These are phyloP conservation scores for Pocillopora grandis DNA, from an alignment of 92 coral and sea anemone species.

Conservation along the genomic window DNA sequence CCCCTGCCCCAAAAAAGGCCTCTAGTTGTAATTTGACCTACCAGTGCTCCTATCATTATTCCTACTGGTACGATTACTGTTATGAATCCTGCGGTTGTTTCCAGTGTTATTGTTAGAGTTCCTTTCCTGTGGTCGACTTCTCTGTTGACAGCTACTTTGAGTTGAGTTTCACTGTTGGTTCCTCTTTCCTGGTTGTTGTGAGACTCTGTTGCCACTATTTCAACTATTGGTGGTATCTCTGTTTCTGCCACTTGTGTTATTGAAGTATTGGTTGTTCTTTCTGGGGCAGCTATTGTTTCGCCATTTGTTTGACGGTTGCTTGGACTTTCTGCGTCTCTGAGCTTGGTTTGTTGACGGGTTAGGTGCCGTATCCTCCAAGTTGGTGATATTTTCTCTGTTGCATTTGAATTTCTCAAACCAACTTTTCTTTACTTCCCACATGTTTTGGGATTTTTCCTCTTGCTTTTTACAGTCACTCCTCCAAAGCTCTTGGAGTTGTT, in stretches of 20 bases:
- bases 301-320: constrained; percentile 16
- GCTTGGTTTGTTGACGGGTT: constrained; percentile 20
- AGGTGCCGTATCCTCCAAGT: constrained; percentile 26
- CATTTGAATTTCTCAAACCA: constrained; percentile 5
- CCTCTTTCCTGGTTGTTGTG: constrained; percentile 21
- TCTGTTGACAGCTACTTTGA: constrained; percentile 30
- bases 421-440: neutral
- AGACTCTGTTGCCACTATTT: constrained; percentile 14
- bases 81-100: constrained; percentile 2
- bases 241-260: neutral
- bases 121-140: constrained; percentile 23
- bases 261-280: constrained; percentile 15
- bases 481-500: neutral
- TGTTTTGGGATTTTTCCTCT: neutral
- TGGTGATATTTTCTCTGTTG: constrained; percentile 31
- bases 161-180: constrained; percentile 38
- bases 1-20: constrained; percentile 20
- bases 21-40: constrained; percentile 17
- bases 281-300: constrained; percentile 24
- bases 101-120: neutral
- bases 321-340: constrained; percentile 28
- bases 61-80: constrained; percentile 9
- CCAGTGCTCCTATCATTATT: constrained; percentile 15
- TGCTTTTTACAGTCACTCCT: constrained; percentile 9
- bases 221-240: constrained; percentile 4